These are phyloP conservation scores for Peromyscus leucopus DNA, from an alignment of 2,113 vertebrate genomes.

Conservation along the genomic window DNA sequence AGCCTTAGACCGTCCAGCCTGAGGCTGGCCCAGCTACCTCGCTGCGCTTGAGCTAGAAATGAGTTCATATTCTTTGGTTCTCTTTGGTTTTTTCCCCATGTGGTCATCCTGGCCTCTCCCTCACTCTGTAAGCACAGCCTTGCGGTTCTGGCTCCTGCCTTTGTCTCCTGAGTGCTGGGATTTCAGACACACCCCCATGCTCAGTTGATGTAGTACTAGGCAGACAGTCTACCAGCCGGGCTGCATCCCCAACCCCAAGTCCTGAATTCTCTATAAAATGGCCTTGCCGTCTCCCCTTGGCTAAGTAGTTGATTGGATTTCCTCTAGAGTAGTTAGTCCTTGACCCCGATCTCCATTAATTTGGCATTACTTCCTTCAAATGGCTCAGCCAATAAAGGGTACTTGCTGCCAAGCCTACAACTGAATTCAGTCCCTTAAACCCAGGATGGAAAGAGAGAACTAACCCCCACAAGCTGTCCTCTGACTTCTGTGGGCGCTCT, in stretches of 20 bases:
- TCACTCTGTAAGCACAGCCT: neutral
- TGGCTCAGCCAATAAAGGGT: neutral
- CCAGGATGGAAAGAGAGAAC: neutral
- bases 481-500: neutral
- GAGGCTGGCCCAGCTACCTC: neutral
- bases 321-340: constrained; percentile 23
- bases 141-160: neutral
- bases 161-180: neutral
- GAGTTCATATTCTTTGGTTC: neutral
- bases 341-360: constrained; percentile 29
- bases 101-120: neutral
- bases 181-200: neutral
- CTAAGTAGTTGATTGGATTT: constrained; percentile 15
- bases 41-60: neutral
- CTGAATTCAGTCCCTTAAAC: neutral
- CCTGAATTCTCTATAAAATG: constrained; percentile 6
- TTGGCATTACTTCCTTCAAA: constrained; percentile 60
- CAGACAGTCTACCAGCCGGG: neutral
- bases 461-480: neutral
- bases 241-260: neutral
- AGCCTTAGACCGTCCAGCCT: neutral
- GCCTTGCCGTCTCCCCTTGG: neutral
- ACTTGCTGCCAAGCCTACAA: neutral
- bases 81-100: neutral
- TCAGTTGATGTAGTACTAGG: neutral